Evolutionary conservation across 30 jellyfish, hydroid and myxozoan species (phyloP).

Genomic region (Hydractinia symbiolongicarpus): DNA sequence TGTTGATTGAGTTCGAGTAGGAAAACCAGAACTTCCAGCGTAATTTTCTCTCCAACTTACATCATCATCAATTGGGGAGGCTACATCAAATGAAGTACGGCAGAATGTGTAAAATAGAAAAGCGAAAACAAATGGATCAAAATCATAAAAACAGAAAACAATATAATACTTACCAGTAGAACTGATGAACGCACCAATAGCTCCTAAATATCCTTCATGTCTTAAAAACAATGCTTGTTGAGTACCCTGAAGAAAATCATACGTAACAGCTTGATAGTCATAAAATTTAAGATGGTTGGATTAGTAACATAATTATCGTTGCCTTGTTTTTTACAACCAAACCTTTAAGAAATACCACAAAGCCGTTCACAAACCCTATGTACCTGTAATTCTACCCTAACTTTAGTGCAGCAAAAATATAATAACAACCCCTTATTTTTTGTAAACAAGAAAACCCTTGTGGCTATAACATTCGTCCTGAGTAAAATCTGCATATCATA

Average conservation of each 20-base stretch:
- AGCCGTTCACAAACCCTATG: too few relatives aligned
- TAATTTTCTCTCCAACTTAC: conserved; percentile 83
- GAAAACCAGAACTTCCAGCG: conserved; percentile 88
- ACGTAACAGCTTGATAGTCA: too few relatives aligned
- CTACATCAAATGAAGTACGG: not conserved
- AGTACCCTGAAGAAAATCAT: conserved; percentile 41
- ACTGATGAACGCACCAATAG: conserved; percentile 89
- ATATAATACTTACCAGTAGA: conserved; percentile 15
- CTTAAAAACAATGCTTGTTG: conserved; percentile 87
- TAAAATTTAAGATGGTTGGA: too few relatives aligned
- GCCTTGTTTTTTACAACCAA: too few relatives aligned
- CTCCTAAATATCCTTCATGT: conserved; percentile 98
- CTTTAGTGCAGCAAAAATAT: too few relatives aligned
- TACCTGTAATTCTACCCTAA: too few relatives aligned
- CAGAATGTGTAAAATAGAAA: not conserved
- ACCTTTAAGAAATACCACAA: too few relatives aligned
- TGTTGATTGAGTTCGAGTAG: not conserved
- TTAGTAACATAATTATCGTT: too few relatives aligned
- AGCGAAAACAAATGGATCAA: not conserved
- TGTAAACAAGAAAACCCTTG: too few relatives aligned
- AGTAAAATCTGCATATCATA: too few relatives aligned
- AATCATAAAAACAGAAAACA: not conserved
- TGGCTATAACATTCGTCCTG: too few relatives aligned
- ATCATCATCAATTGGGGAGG: conserved; percentile 30
- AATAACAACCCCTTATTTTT: too few relatives aligned